Evolutionary conservation across 2,888 invertebrate species (phyloP).

Genomic region (Limnephilus marmoratus): DNA sequence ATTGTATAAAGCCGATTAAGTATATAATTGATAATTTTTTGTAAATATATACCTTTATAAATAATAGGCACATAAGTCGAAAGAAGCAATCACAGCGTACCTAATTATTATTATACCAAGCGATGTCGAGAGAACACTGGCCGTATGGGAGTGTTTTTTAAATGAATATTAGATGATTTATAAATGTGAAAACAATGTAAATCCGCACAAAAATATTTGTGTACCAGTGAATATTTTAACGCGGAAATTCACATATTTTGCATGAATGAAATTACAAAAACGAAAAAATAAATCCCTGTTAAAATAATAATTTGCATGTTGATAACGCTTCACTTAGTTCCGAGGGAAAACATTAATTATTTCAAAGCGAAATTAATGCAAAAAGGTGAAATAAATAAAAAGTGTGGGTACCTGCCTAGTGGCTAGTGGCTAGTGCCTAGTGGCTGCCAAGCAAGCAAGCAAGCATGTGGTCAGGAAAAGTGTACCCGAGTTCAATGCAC

Average conservation of each 20-base stretch:
- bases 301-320: conserved; percentile 38
- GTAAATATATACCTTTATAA: too few relatives aligned
- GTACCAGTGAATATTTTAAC: background rate
- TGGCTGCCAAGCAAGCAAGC: background rate
- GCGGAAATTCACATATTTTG: background rate
- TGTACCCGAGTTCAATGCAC: background rate
- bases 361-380: background rate
- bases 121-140: background rate
- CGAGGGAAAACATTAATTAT: conserved; percentile 20
- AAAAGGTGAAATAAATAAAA: background rate
- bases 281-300: background rate
- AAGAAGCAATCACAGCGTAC: background rate
- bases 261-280: background rate
- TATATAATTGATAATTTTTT: too few relatives aligned
- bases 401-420: background rate
- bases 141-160: background rate
- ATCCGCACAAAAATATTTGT: background rate
- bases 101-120: background rate
- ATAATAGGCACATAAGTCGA: background rate
- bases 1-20: too few relatives aligned
- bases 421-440: too few relatives aligned
- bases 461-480: background rate
- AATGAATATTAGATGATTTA: background rate
- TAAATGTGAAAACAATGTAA: background rate
- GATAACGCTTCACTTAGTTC: conserved; percentile 19